Evolutionary conservation across 35 echinoderm and acorn worm species (phyloP).

Genomic region (Patiria miniata): DNA sequence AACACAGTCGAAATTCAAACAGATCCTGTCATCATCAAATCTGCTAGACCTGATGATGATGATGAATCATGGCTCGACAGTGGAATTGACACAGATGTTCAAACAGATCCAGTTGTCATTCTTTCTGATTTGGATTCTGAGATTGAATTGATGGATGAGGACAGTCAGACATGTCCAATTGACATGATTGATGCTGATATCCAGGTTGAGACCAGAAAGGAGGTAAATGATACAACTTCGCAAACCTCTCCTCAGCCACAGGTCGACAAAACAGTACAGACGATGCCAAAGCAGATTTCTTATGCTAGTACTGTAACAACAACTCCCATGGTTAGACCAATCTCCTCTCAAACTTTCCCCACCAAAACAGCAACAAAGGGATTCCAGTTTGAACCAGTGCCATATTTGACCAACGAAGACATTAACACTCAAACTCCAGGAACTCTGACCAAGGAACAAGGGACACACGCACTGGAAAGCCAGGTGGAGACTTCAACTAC

Average conservation of each 20-base stretch:
- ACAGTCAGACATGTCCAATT: slow-evolving; percentile 30
- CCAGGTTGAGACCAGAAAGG: background rate
- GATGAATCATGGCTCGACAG: slow-evolving; percentile 49
- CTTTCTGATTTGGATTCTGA: slow-evolving; percentile 39
- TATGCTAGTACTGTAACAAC: background rate
- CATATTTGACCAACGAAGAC: slow-evolving; percentile 18
- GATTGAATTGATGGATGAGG: slow-evolving; percentile 34
- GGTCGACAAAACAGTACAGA: slow-evolving; percentile 2
- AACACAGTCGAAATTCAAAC: slow-evolving; percentile 45
- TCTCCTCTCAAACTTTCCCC: background rate
- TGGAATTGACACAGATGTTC: slow-evolving; percentile 56
- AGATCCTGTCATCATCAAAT: slow-evolving; percentile 58
- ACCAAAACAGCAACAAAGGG: background rate
- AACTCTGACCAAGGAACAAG: background rate
- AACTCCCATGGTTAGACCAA: background rate
- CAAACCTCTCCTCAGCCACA: background rate
- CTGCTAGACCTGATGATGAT: slow-evolving; percentile 30
- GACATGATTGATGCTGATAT: slow-evolving; percentile 23
- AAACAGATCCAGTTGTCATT: slow-evolving; percentile 57
- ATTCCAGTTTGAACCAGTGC: slow-evolving; percentile 22
- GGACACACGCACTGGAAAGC: background rate
- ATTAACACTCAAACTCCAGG: background rate
- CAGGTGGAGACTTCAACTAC: slow-evolving; percentile 10
- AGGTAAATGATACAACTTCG: background rate
- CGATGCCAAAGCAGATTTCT: background rate